phyloP scores from a whole-genome alignment of 2,888 invertebrate genomes.

The Alitta virens region DNA sequence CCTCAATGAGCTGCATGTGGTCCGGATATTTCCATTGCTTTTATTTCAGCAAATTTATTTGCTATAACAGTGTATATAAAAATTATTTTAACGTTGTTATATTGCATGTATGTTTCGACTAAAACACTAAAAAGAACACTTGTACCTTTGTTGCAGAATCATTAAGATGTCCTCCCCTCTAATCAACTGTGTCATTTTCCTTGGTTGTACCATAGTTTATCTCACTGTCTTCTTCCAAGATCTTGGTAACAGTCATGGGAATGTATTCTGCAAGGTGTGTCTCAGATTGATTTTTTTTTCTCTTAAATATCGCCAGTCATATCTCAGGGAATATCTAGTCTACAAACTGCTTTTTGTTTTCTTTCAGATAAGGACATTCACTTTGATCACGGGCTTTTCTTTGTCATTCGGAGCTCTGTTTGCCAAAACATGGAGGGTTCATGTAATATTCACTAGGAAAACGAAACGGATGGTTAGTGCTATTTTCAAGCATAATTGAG shows the following conservation, averaged over 20 bases:
- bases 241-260: not conserved
- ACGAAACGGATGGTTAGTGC: not conserved
- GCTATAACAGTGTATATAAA: no score
- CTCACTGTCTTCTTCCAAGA: slow-evolving; percentile 26
- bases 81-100: no score
- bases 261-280: not conserved
- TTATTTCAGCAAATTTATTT: no score
- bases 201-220: slow-evolving; percentile 39
- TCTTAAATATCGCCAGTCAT: no score
- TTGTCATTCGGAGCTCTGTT: slow-evolving; percentile 16
- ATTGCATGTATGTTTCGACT: no score
- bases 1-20: no score
- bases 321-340: not conserved
- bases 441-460: slow-evolving; percentile 10
- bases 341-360: not conserved
- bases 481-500: no score
- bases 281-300: no score
- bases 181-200: slow-evolving; percentile 43
- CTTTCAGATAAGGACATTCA: slow-evolving; percentile 1
- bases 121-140: no score
- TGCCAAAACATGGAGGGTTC: slow-evolving; percentile 18
- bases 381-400: not conserved
- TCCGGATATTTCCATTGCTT: no score
- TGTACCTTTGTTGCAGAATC: slow-evolving; percentile 29
- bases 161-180: slow-evolving; percentile 46